Conservation (phyloP, 2,797 vertebrate species). For the Pempheris klunzingeri region DNA sequence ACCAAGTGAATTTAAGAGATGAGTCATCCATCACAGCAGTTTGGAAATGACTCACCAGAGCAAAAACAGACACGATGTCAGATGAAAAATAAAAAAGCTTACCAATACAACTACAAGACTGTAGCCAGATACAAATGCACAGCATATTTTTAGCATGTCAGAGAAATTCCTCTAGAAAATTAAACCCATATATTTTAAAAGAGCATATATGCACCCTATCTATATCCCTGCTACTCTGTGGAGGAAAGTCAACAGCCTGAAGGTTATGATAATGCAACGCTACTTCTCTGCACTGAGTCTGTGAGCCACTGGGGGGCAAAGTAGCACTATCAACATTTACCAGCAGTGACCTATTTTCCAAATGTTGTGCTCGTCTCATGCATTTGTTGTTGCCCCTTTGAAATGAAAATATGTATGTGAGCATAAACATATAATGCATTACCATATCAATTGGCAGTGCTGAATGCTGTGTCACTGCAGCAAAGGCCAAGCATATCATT, state of each 20-base stretch:
- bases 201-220: slow-evolving; percentile 37
- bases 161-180: slow-evolving; percentile 23
- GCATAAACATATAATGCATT: slow-evolving; percentile 79
- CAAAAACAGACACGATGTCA: slow-evolving; percentile 37
- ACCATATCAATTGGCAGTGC: slow-evolving; percentile 66
- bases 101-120: slow-evolving; percentile 9
- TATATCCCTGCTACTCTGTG: slow-evolving; percentile 30
- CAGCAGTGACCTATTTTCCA: slow-evolving; percentile 87
- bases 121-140: slow-evolving; percentile 10
- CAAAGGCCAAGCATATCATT: slow-evolving; percentile 65
- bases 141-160: slow-evolving; percentile 28
- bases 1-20: slow-evolving; percentile 55
- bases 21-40: slow-evolving; percentile 67
- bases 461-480: slow-evolving; percentile 65
- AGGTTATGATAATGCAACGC: slow-evolving; percentile 67
- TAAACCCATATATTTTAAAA: slow-evolving; percentile 52
- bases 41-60: slow-evolving; percentile 66
- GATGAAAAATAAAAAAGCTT: not conserved
- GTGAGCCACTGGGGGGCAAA: slow-evolving; percentile 88
- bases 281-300: slow-evolving; percentile 72
- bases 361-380: slow-evolving; percentile 71
- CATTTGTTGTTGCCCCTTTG: slow-evolving; percentile 79
- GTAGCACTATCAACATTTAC: slow-evolving; percentile 81
- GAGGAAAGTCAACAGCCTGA: slow-evolving; percentile 75
- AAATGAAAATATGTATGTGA: slow-evolving; percentile 80